Evolutionary conservation across 2,113 vertebrate genomes (phyloP).

Genomic region (Prionailurus viverrinus): DNA sequence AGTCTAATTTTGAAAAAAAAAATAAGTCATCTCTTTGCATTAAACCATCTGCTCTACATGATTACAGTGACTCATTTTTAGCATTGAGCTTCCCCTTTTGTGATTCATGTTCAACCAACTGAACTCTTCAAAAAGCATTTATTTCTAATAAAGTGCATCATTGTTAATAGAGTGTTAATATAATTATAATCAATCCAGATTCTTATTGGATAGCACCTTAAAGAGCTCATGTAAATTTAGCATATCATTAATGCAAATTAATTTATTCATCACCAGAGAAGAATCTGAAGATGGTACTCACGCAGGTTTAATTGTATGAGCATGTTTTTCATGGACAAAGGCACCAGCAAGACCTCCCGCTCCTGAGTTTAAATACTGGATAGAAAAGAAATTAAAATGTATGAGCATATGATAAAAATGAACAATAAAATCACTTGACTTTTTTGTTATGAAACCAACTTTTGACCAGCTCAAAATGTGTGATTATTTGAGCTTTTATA

Average conservation of each 20-base stretch:
- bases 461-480: neutral
- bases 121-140: constrained; percentile 46
- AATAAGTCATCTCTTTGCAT: constrained; percentile 78
- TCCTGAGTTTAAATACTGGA: constrained; percentile 96
- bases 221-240: constrained; percentile 39
- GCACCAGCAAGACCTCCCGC: constrained; percentile 94
- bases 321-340: constrained; percentile 95
- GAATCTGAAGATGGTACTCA: constrained; percentile 87
- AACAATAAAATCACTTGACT: neutral
- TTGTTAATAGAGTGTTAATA: constrained; percentile 43
- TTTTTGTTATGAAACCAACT: neutral
- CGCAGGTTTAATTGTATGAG: constrained; percentile 90
- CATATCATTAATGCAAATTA: constrained; percentile 7
- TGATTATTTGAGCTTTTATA: neutral
- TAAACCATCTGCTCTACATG: constrained; percentile 53
- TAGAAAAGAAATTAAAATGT: constrained; percentile 55
- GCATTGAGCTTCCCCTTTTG: constrained; percentile 64
- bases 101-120: constrained; percentile 56
- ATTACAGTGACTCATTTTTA: constrained; percentile 74
- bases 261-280: constrained; percentile 33
- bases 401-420: neutral
- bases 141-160: constrained; percentile 32
- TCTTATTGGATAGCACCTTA: constrained; percentile 28
- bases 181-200: constrained; percentile 57
- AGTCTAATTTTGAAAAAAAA: constrained; percentile 76